Evolutionary conservation across 2,888 invertebrate species (phyloP).

Genomic region (Acanthopleura granulata): DNA sequence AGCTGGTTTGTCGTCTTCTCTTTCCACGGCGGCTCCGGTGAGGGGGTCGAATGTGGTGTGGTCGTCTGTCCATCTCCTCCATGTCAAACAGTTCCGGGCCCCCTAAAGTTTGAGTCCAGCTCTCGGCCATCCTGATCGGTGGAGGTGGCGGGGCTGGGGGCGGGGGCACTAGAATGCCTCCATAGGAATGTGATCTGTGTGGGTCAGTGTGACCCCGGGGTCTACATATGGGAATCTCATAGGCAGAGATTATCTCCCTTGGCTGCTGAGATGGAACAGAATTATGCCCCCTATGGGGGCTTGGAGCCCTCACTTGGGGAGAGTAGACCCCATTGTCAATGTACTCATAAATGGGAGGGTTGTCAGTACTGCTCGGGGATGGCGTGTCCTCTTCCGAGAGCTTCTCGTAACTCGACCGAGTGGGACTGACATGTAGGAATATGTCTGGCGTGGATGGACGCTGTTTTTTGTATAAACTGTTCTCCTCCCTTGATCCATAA

Average conservation of each 20-base stretch:
- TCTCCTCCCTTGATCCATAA: not conserved
- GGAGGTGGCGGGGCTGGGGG: not conserved
- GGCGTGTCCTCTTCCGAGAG: constrained; percentile 19
- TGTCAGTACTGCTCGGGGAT: constrained; percentile 10
- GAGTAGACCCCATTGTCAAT: constrained; percentile 16
- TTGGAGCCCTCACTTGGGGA: not conserved
- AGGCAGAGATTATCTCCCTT: constrained; percentile 14
- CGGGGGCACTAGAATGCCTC: not conserved
- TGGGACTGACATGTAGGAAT: constrained; percentile 17
- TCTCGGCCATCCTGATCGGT: constrained; percentile 9
- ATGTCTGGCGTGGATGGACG: constrained; percentile 10
- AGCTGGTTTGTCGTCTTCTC: not conserved
- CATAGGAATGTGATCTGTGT: constrained; percentile 5
- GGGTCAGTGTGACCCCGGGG: not conserved
- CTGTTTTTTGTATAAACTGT: not conserved
- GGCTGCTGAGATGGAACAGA: not conserved
- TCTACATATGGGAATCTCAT: constrained; percentile 5
- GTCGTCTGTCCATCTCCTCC: not conserved
- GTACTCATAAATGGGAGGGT: constrained; percentile 19
- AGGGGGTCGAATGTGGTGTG: not conserved
- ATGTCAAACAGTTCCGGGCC: not conserved
- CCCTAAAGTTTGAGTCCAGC: constrained; percentile 8
- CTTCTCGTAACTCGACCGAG: constrained; percentile 18
- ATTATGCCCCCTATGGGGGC: not conserved
- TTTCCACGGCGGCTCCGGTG: not conserved